Base-by-base conservation (phyloP, 2,113 vertebrate species). In the Gadus macrocephalus region DNA sequence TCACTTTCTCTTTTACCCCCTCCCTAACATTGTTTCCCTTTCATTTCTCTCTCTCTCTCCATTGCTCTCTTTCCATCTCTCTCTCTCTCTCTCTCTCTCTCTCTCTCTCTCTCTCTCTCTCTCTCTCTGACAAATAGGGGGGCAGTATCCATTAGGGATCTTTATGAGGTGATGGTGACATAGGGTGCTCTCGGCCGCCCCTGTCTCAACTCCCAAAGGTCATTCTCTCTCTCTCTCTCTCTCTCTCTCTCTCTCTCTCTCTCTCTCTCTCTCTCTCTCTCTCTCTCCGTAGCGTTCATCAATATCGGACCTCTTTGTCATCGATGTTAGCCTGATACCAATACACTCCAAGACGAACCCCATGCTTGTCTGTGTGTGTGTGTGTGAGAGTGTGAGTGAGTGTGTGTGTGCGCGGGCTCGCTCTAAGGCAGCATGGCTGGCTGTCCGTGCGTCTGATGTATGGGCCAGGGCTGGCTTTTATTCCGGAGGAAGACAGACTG, bases 91-190 rank as follows among this genome's bases (percentile, higher is more conserved):
- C 69, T 86, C 64, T 68, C 56, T 84, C 84, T 0, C 81, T 88
- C 82, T 86, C 86, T 82, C 87, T 86, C 86, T 87, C 68, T 87
- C 69, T 86, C 64, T 69, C 42, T 86, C 87, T 85, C 74, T 88
- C 81, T 84, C 64, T 69, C 58, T 87, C 69, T 85, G 85, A 88
- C 87, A 86, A 87, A 90, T 90, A 73, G 69, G 64, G 70, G 81
- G 70, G 81, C 56, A 22, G 55, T 25, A 81, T 85, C 86, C 88
- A 92, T 92, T 90, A 89, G 67, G 76, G 76, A 88, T 83, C 58
- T 90, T 87, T 83, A 92, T 91, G 89, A 89, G 89, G 87, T 92
- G 89, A 77, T 60, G 79, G 79, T 86, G 85, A 91, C 81, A 83
- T 71, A 38, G 80, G 87, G 81, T 83, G 69, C 81, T 78, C 79